Conservation (phyloP, 2,113 vertebrate species). For the Amblyopsis rosae region DNA sequence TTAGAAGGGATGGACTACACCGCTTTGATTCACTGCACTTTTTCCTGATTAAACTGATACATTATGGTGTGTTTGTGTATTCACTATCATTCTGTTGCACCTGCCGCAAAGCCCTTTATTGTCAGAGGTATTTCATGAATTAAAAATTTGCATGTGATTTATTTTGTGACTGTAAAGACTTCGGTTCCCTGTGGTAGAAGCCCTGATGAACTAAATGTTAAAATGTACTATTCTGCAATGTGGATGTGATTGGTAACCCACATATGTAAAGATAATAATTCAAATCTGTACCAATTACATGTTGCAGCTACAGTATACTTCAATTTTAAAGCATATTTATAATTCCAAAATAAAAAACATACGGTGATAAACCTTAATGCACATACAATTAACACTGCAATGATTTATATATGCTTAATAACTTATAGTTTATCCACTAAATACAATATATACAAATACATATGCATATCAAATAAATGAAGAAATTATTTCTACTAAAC, state of each 20-base stretch:
- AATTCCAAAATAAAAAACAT: neutral
- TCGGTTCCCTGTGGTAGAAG: too few species aligned
- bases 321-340: slow-evolving; percentile 18
- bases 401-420: slow-evolving; percentile 7
- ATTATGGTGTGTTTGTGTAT: too few species aligned
- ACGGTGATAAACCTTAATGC: slow-evolving; percentile 11
- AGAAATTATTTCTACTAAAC: slow-evolving; percentile 3
- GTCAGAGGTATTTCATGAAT: too few species aligned
- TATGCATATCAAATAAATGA: slow-evolving; percentile 9
- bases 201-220: too few species aligned
- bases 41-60: too few species aligned
- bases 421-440: slow-evolving; percentile 6
- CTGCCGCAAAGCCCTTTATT: too few species aligned
- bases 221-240: too few species aligned
- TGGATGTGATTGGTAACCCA: neutral
- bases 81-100: too few species aligned
- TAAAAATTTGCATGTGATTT: too few species aligned
- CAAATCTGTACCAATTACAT: slow-evolving; percentile 3
- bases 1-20: neutral
- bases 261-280: neutral
- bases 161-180: too few species aligned
- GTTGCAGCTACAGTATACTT: slow-evolving; percentile 1
- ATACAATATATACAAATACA: slow-evolving; percentile 25
- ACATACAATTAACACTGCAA: slow-evolving; percentile 17
- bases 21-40: too few species aligned